phyloP scores from a whole-genome alignment of 2,113 vertebrate species.

The Rutilus rutilus region DNA sequence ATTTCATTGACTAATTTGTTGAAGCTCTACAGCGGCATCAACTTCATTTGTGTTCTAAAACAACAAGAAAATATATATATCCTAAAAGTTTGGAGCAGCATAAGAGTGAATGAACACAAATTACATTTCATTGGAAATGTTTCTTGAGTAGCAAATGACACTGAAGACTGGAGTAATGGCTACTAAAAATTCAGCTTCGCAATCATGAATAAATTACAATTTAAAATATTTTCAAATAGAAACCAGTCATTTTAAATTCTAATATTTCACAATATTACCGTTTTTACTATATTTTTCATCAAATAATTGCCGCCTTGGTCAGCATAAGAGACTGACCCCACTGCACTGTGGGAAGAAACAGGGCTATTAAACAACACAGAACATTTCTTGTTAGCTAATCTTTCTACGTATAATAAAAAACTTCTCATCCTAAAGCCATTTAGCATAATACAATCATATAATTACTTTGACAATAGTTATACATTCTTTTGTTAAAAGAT shows the following conservation, averaged over 20 bases:
- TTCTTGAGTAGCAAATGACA: neutral
- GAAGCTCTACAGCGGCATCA: neutral
- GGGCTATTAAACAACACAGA: neutral
- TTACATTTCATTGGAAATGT: neutral
- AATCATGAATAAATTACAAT: neutral
- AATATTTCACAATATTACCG: no score
- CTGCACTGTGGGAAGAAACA: neutral
- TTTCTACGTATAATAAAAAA: constrained; percentile 1
- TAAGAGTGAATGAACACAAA: neutral
- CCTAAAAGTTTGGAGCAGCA: neutral
- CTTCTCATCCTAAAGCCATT: neutral
- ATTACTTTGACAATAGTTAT: constrained; percentile 9
- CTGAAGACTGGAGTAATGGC: neutral
- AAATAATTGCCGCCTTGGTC: no score
- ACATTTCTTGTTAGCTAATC: neutral
- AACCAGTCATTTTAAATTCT: no score
- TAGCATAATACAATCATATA: neutral
- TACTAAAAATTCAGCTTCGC: neutral
- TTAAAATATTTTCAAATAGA: neutral
- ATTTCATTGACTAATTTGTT: no score
- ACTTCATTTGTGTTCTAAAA: neutral
- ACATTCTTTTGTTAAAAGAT: constrained; percentile 1
- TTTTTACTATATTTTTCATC: no score
- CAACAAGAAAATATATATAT: neutral
- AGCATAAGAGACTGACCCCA: neutral